These are phyloP conservation scores for Chromoteleia sp. DNA, from an alignment of 2,888 invertebrate genomes.

Conservation along the genomic window DNA sequence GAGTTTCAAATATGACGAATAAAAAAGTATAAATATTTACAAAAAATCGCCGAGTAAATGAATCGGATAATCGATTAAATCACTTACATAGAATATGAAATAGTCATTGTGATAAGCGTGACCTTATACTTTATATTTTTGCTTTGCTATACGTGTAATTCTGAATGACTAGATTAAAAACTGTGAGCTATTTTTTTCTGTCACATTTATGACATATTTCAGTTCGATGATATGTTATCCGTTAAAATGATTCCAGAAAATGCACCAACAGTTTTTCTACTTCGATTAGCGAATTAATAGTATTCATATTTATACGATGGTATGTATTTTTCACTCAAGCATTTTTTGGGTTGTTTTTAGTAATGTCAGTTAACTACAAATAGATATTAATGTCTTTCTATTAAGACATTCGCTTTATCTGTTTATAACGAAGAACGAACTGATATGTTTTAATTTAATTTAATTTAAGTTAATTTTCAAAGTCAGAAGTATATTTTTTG, in stretches of 20 bases:
- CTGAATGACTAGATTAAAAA: conserved; percentile 52
- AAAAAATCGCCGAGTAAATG: conserved; percentile 43
- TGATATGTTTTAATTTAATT: no score
- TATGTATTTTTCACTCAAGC: no score
- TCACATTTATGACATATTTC: conserved; percentile 28
- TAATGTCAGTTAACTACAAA: no score
- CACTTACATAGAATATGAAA: conserved; percentile 38
- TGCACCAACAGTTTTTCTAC: not conserved
- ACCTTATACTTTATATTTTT: conserved; percentile 27
- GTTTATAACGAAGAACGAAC: no score
- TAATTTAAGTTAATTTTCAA: not conserved
- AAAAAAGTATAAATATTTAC: conserved; percentile 58
- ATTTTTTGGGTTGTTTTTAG: no score
- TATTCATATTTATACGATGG: no score
- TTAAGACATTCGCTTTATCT: no score
- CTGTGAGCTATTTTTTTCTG: conserved; percentile 30
- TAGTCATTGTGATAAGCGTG: conserved; percentile 31
- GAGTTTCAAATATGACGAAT: conserved; percentile 19
- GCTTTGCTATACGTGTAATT: conserved; percentile 31
- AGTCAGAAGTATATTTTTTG: conserved; percentile 3
- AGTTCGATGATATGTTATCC: conserved; percentile 55
- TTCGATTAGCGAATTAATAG: no score
- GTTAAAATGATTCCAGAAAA: conserved; percentile 53
- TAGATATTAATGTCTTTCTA: no score
- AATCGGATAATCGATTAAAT: conserved; percentile 27